phyloP scores from a whole-genome alignment of 53 echinoderm and acorn worm genomes.

The Antedon mediterranea region DNA sequence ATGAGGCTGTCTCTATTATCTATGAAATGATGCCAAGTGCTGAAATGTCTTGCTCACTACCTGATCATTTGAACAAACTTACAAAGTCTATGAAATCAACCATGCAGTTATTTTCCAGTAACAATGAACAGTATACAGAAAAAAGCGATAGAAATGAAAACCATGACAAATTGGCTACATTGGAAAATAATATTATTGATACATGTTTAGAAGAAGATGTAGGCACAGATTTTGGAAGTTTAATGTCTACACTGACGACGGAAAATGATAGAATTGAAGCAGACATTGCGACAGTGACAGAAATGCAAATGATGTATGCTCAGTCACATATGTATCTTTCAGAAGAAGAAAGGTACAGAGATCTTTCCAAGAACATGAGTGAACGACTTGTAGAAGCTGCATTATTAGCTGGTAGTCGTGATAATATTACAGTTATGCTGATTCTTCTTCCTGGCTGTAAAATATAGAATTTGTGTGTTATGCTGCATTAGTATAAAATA shows the following conservation, averaged over 20 bases:
- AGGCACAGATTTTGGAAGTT: constrained; percentile 58
- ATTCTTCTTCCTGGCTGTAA: constrained; percentile 67
- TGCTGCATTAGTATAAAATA: too few species aligned
- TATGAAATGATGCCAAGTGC: constrained; percentile 1
- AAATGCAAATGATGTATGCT: constrained; percentile 76
- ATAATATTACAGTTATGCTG: constrained; percentile 86
- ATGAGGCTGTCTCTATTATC: constrained; percentile 60
- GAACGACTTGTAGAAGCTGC: constrained; percentile 86
- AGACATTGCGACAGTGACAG: constrained; percentile 83
- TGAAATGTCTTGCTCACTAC: neutral
- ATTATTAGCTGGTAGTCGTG: constrained; percentile 73
- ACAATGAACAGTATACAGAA: too few species aligned
- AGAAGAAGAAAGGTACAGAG: constrained; percentile 41
- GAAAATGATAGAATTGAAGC: constrained; percentile 84
- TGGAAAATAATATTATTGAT: too few species aligned
- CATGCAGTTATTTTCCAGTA: neutral
- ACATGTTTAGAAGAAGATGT: neutral
- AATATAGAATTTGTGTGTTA: constrained; percentile 6
- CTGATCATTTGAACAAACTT: neutral
- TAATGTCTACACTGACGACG: constrained; percentile 66
- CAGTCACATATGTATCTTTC: constrained; percentile 62
- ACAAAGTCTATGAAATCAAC: neutral
- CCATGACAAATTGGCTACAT: too few species aligned
- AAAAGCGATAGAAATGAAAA: too few species aligned
- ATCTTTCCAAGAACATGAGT: constrained; percentile 53